Percentiles rank a stretch among this genome's conserved stretches.
Evolutionary conservation across 2,888 invertebrate genomes (phyloP).

Genomic region (Limnephilus lunatus): DNA sequence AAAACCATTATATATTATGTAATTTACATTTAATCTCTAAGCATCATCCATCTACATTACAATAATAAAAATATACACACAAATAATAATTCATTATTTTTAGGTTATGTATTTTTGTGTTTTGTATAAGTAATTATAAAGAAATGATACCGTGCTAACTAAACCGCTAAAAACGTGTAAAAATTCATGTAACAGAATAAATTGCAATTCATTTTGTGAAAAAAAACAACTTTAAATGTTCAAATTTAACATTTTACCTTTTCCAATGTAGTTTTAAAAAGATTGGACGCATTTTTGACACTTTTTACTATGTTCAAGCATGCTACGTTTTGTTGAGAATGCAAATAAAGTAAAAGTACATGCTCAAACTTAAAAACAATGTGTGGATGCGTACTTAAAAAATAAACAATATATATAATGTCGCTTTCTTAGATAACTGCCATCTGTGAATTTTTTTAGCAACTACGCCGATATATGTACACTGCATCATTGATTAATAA

Average conservation of each 20-base stretch:
- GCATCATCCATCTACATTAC: neutral
- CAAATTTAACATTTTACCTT: neutral
- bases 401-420: neutral
- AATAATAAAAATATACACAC: neutral
- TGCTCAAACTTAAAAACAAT: neutral
- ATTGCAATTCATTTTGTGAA: neutral
- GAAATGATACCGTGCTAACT: neutral
- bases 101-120: constrained; percentile 14
- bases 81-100: neutral
- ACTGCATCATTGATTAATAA: neutral
- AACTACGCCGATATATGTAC: neutral
- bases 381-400: neutral
- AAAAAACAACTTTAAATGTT: neutral
- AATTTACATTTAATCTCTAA: neutral
- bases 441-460: constrained; percentile 4
- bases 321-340: neutral
- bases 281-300: neutral
- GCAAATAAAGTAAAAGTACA: neutral
- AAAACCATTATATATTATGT: neutral
- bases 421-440: neutral
- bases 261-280: neutral
- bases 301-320: neutral
- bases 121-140: neutral
- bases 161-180: neutral
- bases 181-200: neutral